These are phyloP conservation scores for Brachypodius melanocephalos DNA, from an alignment of 2,113 vertebrate genomes.

Conservation along the genomic window DNA sequence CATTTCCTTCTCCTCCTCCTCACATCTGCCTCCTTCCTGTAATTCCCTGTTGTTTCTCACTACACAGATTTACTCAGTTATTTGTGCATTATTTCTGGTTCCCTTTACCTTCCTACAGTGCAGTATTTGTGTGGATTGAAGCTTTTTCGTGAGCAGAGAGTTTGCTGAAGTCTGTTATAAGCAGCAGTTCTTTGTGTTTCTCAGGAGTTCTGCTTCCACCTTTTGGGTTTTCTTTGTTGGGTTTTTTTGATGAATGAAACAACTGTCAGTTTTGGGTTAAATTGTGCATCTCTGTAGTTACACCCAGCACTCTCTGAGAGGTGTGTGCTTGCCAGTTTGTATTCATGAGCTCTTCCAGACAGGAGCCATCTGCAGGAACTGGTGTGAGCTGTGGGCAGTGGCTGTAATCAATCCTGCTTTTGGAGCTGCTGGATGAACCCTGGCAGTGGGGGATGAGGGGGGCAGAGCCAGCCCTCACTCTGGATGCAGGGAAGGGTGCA, in stretches of 20 bases:
- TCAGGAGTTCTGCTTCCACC: not conserved
- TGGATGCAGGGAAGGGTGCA: not conserved
- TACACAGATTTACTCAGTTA: not conserved
- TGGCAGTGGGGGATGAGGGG: not conserved
- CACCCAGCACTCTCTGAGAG: not conserved
- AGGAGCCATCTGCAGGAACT: not conserved
- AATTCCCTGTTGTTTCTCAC: not conserved
- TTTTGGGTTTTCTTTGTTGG: not conserved
- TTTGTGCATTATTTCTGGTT: not conserved
- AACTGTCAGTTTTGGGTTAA: not conserved
- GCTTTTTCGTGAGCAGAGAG: accelerated
- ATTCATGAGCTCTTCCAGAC: accelerated
- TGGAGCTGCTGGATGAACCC: not conserved
- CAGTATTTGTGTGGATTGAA: not conserved
- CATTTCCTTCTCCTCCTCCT: not conserved
- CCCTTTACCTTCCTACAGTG: not conserved
- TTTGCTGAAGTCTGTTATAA: not conserved
- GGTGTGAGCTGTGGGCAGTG: accelerated
- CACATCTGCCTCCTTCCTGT: not conserved
- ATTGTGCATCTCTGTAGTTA: not conserved
- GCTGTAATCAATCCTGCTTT: not conserved
- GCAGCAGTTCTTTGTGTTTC: not conserved
- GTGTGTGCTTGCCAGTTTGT: not conserved
- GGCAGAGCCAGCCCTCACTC: not conserved
- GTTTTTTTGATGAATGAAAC: not conserved